Evolutionary conservation across 1,140 invertebrate species (phyloP).

Genomic region (Sogatella furcifera): DNA sequence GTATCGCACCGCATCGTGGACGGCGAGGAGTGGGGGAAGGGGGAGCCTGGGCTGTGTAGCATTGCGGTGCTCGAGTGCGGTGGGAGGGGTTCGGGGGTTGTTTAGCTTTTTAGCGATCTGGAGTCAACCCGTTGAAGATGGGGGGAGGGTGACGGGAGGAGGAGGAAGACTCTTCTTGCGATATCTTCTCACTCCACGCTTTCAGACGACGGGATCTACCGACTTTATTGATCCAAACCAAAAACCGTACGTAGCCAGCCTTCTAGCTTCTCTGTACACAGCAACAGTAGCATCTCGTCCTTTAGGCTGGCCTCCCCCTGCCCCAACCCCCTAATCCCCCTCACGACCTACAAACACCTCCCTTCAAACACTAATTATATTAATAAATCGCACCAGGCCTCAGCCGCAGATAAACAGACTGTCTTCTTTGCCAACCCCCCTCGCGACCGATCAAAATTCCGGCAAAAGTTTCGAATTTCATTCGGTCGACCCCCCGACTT

Average conservation of each 20-base stretch:
- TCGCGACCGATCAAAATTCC: too few species aligned
- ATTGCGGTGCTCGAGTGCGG: background rate
- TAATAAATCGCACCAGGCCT: too few species aligned
- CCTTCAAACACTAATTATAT: too few species aligned
- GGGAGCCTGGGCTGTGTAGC: background rate
- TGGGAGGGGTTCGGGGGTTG: background rate
- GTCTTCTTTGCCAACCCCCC: too few species aligned
- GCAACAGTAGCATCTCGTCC: background rate
- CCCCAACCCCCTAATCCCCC: too few species aligned
- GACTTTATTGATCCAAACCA: slow-evolving; percentile 3
- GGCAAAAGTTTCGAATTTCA: too few species aligned
- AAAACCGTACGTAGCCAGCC: background rate
- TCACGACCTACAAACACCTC: too few species aligned
- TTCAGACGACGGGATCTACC: background rate
- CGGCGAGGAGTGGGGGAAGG: background rate
- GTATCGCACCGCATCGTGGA: background rate
- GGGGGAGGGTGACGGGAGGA: background rate
- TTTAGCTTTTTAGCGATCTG: slow-evolving; percentile 3
- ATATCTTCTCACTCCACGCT: background rate
- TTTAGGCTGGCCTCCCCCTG: too few species aligned
- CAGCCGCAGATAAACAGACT: too few species aligned
- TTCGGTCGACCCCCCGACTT: too few species aligned
- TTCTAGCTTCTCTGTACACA: too few species aligned
- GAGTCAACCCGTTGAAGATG: background rate
- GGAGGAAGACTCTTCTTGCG: background rate